Evolutionary conservation across 1,140 invertebrate species (phyloP), one percentile per base, ranked within the genome.

Genomic region (Macrotrachela quadricornifera): DNA sequence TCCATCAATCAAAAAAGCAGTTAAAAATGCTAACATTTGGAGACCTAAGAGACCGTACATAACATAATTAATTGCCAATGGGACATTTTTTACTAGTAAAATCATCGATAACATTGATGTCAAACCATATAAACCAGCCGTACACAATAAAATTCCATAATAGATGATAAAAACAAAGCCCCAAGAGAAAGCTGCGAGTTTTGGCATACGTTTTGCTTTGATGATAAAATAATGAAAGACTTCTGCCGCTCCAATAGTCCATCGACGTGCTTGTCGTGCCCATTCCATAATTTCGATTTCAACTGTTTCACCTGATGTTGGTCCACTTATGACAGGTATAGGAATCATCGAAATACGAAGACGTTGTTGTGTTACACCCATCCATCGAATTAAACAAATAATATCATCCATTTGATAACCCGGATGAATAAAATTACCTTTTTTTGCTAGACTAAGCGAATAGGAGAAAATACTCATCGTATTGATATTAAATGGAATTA

Each of bases 401-500:
- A 60, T 60, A 39, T 60, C 59, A 18, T 60, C 59, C 59, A 60
- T 60, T 44, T 60, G 59, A 46, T 60, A 60, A 46, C 53, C 57
- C 17, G 59, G 59, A 46, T 60, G 59, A 40, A 54, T 60, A 21
- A 44, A 50, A 48, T 61, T 61, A 39, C 61, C 60, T 45, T 57
- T 56, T 13, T 59, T 57, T 46, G 57, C 55, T 16, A 59, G 53
- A 8, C 61, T 46, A 17, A 61, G 44, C 2, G 51, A 59, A 10
- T 60, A 44, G 10, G 59, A 58, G 46, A 61, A 60, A 41, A 61
- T 53, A 43, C 53, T 57, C 59, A 60, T 60, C 1, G 60, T 60
- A 57, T 60, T 60, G 56, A 60, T 60, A 44, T 60, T 61, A 55
- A 55, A 59, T 45, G 59, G 59, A 46, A 60, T 61, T 4, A 60